Conservation (phyloP, 2,797 vertebrate species). For the Sebastes steindachneri region DNA sequence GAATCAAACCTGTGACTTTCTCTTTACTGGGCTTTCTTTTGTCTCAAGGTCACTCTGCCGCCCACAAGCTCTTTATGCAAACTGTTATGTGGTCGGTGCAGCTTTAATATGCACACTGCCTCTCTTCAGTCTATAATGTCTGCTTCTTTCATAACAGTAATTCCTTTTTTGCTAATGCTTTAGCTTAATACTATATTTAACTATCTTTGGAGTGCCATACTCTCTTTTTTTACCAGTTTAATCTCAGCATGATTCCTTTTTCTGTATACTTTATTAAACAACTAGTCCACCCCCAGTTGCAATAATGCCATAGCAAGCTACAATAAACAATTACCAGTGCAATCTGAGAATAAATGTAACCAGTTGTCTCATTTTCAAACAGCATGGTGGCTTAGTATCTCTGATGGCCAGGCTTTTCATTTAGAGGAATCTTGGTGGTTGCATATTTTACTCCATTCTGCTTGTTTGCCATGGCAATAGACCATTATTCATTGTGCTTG, state of each 20-base stretch:
- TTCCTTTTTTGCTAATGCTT: not conserved
- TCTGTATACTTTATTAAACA: not conserved
- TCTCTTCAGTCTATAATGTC: not conserved
- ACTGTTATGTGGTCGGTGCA: not conserved
- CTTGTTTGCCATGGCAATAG: not conserved
- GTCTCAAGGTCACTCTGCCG: constrained; percentile 66
- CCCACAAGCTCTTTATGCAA: constrained; percentile 13
- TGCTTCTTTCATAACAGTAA: not conserved
- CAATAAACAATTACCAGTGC: not conserved
- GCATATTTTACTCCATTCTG: not conserved
- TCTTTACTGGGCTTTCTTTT: constrained; percentile 17
- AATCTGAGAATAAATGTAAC: not conserved
- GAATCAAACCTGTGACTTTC: constrained; percentile 21
- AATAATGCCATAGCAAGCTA: not conserved
- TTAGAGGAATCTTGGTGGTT: not conserved
- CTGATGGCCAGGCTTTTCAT: not conserved
- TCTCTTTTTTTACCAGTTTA: not conserved
- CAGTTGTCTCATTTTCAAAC: not conserved
- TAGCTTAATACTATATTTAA: not conserved
- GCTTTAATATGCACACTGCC: not conserved
- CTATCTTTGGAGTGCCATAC: not conserved
- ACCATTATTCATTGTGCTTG: not conserved
- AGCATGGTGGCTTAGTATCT: not conserved
- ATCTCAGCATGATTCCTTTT: not conserved
- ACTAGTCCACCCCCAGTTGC: not conserved